phyloP scores from a whole-genome alignment of 2,888 invertebrate species.

The Limnephilus lunatus region DNA sequence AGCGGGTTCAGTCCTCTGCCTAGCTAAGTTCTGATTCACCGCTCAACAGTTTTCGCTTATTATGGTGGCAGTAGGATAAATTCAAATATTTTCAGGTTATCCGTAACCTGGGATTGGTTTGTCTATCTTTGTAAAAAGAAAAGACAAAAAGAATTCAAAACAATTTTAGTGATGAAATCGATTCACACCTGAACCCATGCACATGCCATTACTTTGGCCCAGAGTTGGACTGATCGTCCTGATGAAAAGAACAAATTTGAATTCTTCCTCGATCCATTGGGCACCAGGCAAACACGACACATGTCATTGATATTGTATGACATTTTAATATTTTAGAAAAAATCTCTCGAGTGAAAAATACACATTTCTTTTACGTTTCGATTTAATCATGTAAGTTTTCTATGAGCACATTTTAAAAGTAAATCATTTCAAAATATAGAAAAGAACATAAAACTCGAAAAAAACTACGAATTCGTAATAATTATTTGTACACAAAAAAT shows the following conservation, averaged over 20 bases:
- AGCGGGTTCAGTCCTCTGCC: too few species aligned
- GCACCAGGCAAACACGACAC: conserved; percentile 61
- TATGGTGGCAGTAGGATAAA: too few species aligned
- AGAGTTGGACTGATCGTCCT: conserved; percentile 64
- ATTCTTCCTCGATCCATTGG: conserved; percentile 59
- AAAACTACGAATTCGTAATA: not conserved
- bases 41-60: too few species aligned
- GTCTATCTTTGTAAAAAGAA: not conserved
- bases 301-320: conserved; percentile 63
- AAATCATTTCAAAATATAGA: not conserved
- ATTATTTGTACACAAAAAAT: not conserved
- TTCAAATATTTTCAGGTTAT: too few species aligned
- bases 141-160: not conserved
- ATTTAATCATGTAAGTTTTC: not conserved
- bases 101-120: too few species aligned
- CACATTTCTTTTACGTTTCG: not conserved
- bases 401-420: not conserved
- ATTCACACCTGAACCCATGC: conserved; percentile 66
- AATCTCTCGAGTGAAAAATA: not conserved
- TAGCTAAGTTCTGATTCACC: too few species aligned
- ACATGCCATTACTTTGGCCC: conserved; percentile 67
- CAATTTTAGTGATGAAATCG: not conserved
- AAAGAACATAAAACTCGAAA: not conserved
- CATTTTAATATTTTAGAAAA: conserved; percentile 54
- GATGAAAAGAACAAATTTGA: conserved; percentile 66